Base-by-base conservation (phyloP, 2,888 invertebrate species). In the Harpagoxenus sublaevis region DNA sequence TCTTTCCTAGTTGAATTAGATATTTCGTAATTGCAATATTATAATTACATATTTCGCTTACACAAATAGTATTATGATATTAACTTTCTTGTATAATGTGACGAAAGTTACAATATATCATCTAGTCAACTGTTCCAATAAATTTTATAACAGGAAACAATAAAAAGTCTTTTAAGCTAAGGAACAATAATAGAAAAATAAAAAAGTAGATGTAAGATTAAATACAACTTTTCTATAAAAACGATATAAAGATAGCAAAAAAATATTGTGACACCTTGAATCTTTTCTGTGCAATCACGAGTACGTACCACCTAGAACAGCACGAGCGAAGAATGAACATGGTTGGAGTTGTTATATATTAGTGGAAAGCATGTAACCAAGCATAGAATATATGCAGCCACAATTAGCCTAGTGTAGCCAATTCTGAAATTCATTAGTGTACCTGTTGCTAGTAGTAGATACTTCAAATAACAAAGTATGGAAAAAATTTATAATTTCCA, bases 321-420 rank as follows among this genome's bases (percentile, higher is more conserved):
- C 93, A 92, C 90, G 91, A 92, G 89, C 91, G 92, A 89, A 93
- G 93, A 92, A 91, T 92, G 93, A 92, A 92, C 93, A 93, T 93
- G 92, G 92, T 92, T 93, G 92, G 90, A 93, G 92, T 93, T 92
- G 93, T 92, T 92, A 92, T 91, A 93, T 93, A 92, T 93, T 93
- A 93, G 91, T 93, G 93, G 92, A 92, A 93, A 93, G 93, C 93
- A 93, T 93, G 93, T 93, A 93, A 93, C 89, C 92, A 93, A 93
- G 93, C 93, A 93, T 91, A 93, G 91, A 93, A 93, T 89, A 92
- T 92, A 93, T 92, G 93, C 93, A 93, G 92, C 93, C 93, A 92
- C 92, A 92, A 92, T 93, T 92, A 93, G 89, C 90, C 89, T 90
- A 92, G 86, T 89, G 83, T 91, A 90, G 89, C 90, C 88, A 91